These are phyloP conservation scores for Philotrypesis tridentata DNA, from an alignment of 1,140 invertebrate species.

Conservation along the genomic window DNA sequence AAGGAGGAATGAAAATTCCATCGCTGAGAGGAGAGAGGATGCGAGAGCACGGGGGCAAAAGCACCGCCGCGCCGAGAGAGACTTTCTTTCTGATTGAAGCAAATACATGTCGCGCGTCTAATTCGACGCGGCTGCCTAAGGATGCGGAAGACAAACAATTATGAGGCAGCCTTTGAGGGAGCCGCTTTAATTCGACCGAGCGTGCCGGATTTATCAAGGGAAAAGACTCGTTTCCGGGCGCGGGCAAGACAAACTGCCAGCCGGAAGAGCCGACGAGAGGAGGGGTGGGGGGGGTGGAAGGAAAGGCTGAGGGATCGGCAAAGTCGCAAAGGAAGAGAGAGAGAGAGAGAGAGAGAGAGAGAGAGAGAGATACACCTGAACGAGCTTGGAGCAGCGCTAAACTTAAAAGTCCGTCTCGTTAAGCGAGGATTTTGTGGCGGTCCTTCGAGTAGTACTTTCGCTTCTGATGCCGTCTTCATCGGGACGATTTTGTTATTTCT, in stretches of 20 bases:
- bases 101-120: constrained; percentile 14
- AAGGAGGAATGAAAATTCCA: not conserved
- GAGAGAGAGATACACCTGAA: not conserved
- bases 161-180: constrained; percentile 21
- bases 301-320: constrained; percentile 4
- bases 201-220: constrained; percentile 39
- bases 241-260: constrained; percentile 38
- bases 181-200: constrained; percentile 11
- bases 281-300: no score
- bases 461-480: not conserved
- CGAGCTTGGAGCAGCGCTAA: constrained; percentile 16
- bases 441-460: constrained; percentile 54
- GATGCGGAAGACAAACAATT: constrained; percentile 34
- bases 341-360: not conserved
- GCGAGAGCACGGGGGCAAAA: no score
- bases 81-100: constrained; percentile 27
- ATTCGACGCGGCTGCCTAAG: constrained; percentile 7
- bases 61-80: no score
- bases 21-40: not conserved
- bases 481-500: constrained; percentile 19
- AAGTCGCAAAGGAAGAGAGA: not conserved
- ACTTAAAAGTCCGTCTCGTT: constrained; percentile 61
- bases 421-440: constrained; percentile 64
- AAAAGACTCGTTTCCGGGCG: constrained; percentile 24
- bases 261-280: not conserved